phyloP scores from a whole-genome alignment of 2,888 invertebrate species.

The Andricus curvator region DNA sequence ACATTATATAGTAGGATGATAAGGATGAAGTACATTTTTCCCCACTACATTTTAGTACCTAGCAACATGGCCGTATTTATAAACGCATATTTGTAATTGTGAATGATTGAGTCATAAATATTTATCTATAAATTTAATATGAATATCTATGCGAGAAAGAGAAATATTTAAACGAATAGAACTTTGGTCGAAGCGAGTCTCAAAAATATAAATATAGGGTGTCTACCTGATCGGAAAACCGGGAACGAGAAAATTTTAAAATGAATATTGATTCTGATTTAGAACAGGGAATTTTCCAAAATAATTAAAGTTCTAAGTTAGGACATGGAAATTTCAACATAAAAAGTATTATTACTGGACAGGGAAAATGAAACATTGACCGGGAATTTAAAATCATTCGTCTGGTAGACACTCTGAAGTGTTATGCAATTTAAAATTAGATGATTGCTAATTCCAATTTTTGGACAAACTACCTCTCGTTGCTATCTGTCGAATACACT shows the following conservation, averaged over 20 bases:
- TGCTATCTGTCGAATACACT: slow-evolving; percentile 36
- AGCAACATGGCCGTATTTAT: slow-evolving; percentile 37
- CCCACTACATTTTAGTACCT: slow-evolving; percentile 30
- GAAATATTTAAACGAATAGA: slow-evolving; percentile 34
- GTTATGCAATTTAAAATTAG: slow-evolving; percentile 29
- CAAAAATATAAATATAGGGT: slow-evolving; percentile 7
- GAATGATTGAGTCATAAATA: slow-evolving; percentile 40
- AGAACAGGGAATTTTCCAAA: too few relatives aligned
- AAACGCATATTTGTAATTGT: slow-evolving; percentile 41
- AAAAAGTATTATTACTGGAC: too few relatives aligned
- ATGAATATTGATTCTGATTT: too few relatives aligned
- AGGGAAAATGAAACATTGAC: too few relatives aligned
- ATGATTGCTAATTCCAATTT: slow-evolving; percentile 39
- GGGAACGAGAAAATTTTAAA: too few relatives aligned
- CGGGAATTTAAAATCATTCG: too few relatives aligned
- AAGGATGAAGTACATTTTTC: slow-evolving; percentile 22
- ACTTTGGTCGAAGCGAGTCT: slow-evolving; percentile 32
- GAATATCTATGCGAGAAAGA: slow-evolving; percentile 34
- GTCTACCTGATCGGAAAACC: too few relatives aligned
- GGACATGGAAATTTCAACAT: too few relatives aligned
- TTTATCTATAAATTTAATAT: slow-evolving; percentile 35
- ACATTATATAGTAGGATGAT: slow-evolving; percentile 33
- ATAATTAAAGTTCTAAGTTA: too few relatives aligned
- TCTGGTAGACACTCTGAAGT: neutral
- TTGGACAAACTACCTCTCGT: slow-evolving; percentile 41